phyloP scores from a whole-genome alignment of 2,797 vertebrate species.

The Heterohyrax brucei region DNA sequence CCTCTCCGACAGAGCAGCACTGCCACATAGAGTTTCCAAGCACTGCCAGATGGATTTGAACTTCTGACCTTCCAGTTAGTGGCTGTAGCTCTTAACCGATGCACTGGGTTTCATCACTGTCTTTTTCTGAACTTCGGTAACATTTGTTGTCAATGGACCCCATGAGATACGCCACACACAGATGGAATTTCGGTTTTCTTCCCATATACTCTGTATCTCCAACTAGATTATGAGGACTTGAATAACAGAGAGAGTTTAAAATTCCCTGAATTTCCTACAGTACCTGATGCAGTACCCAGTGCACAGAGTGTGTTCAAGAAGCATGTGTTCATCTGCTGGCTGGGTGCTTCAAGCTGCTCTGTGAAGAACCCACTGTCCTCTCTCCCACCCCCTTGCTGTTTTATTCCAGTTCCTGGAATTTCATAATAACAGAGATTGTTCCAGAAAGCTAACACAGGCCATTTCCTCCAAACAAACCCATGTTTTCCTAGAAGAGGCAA shows the following conservation, averaged over 20 bases:
- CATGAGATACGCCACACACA: background rate
- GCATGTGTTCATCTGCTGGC: background rate
- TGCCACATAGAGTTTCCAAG: too few species aligned
- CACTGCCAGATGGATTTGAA: too few species aligned
- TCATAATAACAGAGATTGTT: constrained; percentile 83
- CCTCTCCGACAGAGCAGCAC: too few species aligned
- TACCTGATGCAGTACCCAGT: background rate
- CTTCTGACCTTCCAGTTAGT: too few species aligned
- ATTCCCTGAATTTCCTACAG: background rate
- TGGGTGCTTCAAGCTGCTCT: constrained; percentile 28
- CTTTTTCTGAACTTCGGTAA: background rate
- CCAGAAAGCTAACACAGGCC: constrained; percentile 81
- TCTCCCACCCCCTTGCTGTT: constrained; percentile 67
- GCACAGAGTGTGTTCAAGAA: background rate
- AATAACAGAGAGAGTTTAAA: constrained; percentile 54
- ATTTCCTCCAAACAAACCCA: constrained; percentile 81
- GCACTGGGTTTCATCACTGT: too few species aligned
- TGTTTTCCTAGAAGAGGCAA: constrained; percentile 74
- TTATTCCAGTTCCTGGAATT: constrained; percentile 84
- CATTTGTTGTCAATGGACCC: background rate
- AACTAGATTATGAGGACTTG: background rate
- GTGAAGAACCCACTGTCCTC: constrained; percentile 9
- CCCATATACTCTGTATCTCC: background rate
- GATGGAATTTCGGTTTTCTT: background rate
- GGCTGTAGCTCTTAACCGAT: too few species aligned